Evolutionary conservation across 2,797 vertebrate genomes (phyloP).

Genomic region (Hydrophis major): DNA sequence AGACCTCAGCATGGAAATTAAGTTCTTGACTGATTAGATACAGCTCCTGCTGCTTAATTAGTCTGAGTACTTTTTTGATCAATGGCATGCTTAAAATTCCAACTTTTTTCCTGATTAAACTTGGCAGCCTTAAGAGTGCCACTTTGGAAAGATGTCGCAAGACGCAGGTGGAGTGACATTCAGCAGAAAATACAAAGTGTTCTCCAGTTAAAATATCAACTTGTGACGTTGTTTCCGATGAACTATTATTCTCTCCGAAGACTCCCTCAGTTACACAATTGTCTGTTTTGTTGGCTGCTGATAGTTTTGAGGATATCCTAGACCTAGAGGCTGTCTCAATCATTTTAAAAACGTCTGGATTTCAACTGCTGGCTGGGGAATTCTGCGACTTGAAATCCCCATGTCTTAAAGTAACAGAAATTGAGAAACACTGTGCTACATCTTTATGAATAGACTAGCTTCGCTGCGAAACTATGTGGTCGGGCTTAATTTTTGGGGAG

Average conservation of each 20-base stretch:
- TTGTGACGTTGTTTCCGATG: neutral
- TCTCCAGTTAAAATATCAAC: neutral
- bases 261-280: neutral
- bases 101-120: neutral
- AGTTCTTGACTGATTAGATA: neutral
- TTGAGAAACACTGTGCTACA: neutral
- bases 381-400: neutral
- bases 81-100: neutral
- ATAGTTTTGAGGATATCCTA: neutral
- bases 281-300: neutral
- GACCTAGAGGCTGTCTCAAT: neutral
- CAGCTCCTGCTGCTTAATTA: neutral
- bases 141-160: neutral
- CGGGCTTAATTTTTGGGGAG: no score
- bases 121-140: neutral
- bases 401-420: neutral
- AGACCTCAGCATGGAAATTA: neutral
- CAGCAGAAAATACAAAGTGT: neutral
- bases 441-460: neutral
- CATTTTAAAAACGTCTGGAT: neutral
- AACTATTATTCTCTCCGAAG: neutral
- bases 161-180: rapidly evolving
- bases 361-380: neutral
- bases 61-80: neutral
- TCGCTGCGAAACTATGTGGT: no score